Base-by-base conservation (phyloP, 2,113 vertebrate genomes). In the Pterocles burchelli region DNA sequence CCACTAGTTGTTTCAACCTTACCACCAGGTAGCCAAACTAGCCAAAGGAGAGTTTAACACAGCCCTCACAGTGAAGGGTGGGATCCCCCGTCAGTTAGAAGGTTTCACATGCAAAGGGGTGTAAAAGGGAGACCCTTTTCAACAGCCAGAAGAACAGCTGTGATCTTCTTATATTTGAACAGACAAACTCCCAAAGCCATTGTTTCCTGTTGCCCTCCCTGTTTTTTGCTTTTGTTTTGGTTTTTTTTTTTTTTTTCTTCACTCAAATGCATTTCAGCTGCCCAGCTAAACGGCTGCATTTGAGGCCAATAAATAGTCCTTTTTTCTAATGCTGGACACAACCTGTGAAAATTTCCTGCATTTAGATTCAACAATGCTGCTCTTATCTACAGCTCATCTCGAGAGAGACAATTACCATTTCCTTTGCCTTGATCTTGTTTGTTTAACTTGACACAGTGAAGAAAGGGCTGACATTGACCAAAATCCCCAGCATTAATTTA, bases 391-490 rank as follows among this genome's bases (percentile, higher is more conserved):
- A 97, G 97, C 97, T 98, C 98, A 99, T 99, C 98, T 99, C 98
- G 77, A 97, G 98, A 98, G 98, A 98, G 98, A 98, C 98, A 99
- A 99, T 99, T 99, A 99, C 98, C 98, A 99, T 99, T 97, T 98
- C 96, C 98, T 98, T 96, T 98, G 97, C 98, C 98, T 99, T 99
- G 98, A 99, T 99, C 99, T 99, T 99, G 99, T 99, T 99, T 99
- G 99, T 99, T 99, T 99, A 99, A 99, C 98, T 99, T 99, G 99
- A 99, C 99, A 99, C 98, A 97, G 98, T 98, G 99, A 99, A 99
- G 98, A 99, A 99, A 99, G 98, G 98, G 98, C 98, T 98, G 99
- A 99, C 99, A 99, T 98, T 99, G 99, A 99, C 98, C 99, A 98
- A 99, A 99, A 99, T 98, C 98, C 97, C 98, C 98, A 98, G 98